Evolutionary conservation across 2,113 vertebrate species (phyloP).

Genomic region (Bungarus multicinctus): DNA sequence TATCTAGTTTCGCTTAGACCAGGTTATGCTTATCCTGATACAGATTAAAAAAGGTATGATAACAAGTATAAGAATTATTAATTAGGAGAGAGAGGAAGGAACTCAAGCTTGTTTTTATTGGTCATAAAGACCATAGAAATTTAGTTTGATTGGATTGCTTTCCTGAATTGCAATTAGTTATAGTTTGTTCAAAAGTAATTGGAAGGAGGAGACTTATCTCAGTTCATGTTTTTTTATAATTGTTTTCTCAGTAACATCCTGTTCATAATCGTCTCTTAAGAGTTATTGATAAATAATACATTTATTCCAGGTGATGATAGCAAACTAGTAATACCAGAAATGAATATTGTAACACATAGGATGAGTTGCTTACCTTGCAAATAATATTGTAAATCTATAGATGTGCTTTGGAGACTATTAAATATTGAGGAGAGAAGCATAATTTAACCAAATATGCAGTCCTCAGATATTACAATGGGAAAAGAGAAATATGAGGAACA

Average conservation of each 20-base stretch:
- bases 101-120: background rate
- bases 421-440: background rate
- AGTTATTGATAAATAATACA: background rate
- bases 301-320: background rate
- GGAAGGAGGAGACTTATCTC: background rate
- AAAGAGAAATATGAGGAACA: background rate
- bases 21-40: background rate
- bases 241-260: background rate
- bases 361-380: background rate
- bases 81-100: background rate
- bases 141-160: background rate
- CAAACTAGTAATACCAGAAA: background rate
- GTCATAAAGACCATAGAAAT: background rate
- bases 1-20: background rate
- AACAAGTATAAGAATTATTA: background rate
- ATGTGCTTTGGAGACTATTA: background rate
- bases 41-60: background rate
- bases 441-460: background rate
- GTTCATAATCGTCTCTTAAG: background rate
- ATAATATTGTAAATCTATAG: background rate
- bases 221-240: background rate
- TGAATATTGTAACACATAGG: background rate
- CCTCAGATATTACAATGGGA: background rate
- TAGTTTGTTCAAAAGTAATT: background rate
- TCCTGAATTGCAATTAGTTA: background rate